Conservation (phyloP, 2,113 vertebrate species). For the Tiliqua scincoides region DNA sequence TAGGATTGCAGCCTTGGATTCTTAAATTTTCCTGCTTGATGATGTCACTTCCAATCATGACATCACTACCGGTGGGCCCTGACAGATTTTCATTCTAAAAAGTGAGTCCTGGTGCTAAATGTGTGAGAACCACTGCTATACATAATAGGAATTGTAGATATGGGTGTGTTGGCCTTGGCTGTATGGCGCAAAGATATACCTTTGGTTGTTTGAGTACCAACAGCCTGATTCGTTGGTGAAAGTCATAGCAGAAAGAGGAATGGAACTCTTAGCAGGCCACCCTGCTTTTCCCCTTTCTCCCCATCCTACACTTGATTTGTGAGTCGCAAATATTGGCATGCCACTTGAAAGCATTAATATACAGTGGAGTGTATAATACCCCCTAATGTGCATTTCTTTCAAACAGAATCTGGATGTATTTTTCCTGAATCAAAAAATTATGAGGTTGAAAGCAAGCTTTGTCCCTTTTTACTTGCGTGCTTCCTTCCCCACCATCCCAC, state of each 20-base stretch:
- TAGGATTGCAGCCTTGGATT: no score
- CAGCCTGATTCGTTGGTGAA: no score
- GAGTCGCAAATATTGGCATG: background rate
- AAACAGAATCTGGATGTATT: background rate
- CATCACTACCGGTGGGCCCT: no score
- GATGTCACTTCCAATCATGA: no score
- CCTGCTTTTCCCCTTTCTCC: background rate
- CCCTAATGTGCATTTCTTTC: conserved; percentile 29
- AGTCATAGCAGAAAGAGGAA: no score
- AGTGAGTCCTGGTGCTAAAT: no score
- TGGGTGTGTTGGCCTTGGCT: background rate
- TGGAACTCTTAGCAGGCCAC: background rate
- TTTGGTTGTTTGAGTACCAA: background rate
- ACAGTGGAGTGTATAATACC: conserved; percentile 17
- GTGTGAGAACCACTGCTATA: no score
- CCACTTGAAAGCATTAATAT: conserved; percentile 8
- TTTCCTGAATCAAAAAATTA: conserved; percentile 21
- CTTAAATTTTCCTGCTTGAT: no score
- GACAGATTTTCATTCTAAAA: no score
- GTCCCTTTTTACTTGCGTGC: conserved; percentile 23
- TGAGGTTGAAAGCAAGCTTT: conserved; percentile 44
- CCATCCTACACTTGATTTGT: background rate
- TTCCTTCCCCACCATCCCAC: background rate
- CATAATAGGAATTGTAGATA: background rate
- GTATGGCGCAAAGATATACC: background rate